Evolutionary conservation across 2,797 vertebrate species (phyloP), one percentile per base, ranked within the genome.

Genomic region (Tapera naevia): DNA sequence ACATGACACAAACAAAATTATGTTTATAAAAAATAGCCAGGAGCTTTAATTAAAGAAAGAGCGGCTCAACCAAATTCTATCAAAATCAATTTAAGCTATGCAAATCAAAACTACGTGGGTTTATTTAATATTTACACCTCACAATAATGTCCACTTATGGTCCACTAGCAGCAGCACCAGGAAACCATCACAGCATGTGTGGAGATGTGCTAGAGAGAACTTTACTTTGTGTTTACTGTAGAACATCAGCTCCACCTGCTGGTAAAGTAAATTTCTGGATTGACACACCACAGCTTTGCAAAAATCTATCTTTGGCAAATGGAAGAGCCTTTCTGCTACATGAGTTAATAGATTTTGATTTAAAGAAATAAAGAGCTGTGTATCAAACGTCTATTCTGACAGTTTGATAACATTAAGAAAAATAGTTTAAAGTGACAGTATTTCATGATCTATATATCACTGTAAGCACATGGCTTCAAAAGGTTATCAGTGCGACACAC

Each of bases 221-320:
- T 19, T 75, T 35, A 39, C 39, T 73, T 33, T 14, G 16, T 73
- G 30, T 57, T 35, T 79, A 62, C 66, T 82, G 73, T 88, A 89
- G 97, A 97, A 83, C 93, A 51, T 91, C 48, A 96, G 89, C 93
- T 80, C 97, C 98, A 97, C 58, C 97, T 98, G 61, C 95, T 98
- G 98, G 97, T n/a, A 74, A 74, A 91, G n/a, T 33, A 51, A 65
- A 62, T 60, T 50, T 28, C n/a, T 9, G 28, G 54, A 33, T 48
- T 2, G 5, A 27, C 6, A 2, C 18, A 22, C 5, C 30, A 23
- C 30, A 50, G 23, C 22, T 65, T 35, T 35, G 43, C 43, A 66
- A 25, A 67, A n/a, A 27, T 32, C 27, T 48, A 7, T 16, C 30
- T 37, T 46, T n/a, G 37, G 11, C 39, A 86, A 48, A 28, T 2